Conservation (phyloP, 1,140 invertebrate species). For the Riptortus pedestris region DNA sequence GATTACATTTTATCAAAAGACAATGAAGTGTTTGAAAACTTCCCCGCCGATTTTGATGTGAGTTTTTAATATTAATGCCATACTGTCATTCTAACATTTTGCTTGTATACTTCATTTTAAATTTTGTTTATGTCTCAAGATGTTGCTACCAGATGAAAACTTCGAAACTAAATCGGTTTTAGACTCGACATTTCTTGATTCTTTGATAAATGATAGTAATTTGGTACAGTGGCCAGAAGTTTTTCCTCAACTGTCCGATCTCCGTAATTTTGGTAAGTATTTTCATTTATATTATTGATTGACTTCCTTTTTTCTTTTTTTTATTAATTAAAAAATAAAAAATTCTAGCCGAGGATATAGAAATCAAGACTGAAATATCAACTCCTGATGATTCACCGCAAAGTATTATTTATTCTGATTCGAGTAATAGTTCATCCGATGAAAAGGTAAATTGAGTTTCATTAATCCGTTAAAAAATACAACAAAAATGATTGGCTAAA, state of each 20-base stretch:
- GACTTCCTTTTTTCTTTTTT: neutral
- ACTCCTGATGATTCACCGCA: constrained; percentile 2
- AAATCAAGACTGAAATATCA: neutral
- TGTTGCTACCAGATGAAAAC: constrained; percentile 16
- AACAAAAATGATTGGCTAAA: no score
- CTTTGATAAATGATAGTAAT: constrained; percentile 21
- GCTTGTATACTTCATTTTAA: neutral
- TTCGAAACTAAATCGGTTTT: constrained; percentile 13
- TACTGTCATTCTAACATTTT: neutral
- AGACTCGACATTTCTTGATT: constrained; percentile 21
- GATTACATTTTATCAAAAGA: constrained; percentile 5
- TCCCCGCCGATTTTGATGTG: constrained; percentile 4
- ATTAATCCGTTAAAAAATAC: no score
- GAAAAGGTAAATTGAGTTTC: no score
- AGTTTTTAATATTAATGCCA: neutral
- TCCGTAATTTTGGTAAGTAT: neutral
- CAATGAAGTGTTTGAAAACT: neutral
- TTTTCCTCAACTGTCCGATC: constrained; percentile 10
- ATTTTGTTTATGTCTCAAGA: neutral
- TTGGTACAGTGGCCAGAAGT: constrained; percentile 4
- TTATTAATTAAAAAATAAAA: neutral
- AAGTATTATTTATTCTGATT: neutral
- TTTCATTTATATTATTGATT: neutral
- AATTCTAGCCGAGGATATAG: neutral
- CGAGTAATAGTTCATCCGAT: neutral